Conservation (phyloP, 2,888 invertebrate genomes). For the Chrysolina haemoptera region DNA sequence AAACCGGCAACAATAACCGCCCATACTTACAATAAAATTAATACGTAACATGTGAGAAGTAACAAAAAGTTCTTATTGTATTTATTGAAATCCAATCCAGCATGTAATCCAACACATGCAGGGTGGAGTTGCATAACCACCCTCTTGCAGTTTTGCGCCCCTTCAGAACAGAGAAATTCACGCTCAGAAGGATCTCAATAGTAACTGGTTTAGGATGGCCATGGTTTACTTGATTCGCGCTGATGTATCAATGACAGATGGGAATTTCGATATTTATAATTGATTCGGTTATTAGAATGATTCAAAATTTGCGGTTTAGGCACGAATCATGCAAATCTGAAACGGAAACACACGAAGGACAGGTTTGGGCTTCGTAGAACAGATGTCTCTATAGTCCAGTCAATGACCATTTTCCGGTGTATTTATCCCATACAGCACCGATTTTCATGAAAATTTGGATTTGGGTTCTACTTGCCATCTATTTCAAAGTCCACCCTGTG, state of each 20-base stretch:
- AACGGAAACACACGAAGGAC: not conserved
- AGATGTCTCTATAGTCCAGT: too few relatives aligned
- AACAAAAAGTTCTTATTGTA: conserved; percentile 57
- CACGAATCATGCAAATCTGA: conserved; percentile 13
- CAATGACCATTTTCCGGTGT: too few relatives aligned
- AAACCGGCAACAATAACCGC: conserved; percentile 30
- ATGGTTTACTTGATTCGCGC: conserved; percentile 65
- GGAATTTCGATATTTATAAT: conserved; percentile 54
- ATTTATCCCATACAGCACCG: too few relatives aligned
- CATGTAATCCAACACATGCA: conserved; percentile 66
- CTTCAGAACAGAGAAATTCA: conserved; percentile 62
- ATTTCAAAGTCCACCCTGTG: too few relatives aligned
- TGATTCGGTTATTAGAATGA: conserved; percentile 36
- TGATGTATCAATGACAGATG: conserved; percentile 69
- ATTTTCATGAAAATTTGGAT: too few relatives aligned
- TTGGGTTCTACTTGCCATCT: too few relatives aligned
- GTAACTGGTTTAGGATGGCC: conserved; percentile 69
- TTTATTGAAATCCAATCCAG: conserved; percentile 63
- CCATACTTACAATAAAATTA: conserved; percentile 50
- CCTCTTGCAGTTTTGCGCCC: conserved; percentile 57
- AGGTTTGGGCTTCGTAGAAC: too few relatives aligned
- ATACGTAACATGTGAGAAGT: conserved; percentile 52
- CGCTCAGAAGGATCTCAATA: conserved; percentile 68
- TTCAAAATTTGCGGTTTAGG: conserved; percentile 35
- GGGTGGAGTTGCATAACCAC: conserved; percentile 66